Conservation (phyloP, 2,113 vertebrate species). For the Tachysurus fulvidraco region DNA sequence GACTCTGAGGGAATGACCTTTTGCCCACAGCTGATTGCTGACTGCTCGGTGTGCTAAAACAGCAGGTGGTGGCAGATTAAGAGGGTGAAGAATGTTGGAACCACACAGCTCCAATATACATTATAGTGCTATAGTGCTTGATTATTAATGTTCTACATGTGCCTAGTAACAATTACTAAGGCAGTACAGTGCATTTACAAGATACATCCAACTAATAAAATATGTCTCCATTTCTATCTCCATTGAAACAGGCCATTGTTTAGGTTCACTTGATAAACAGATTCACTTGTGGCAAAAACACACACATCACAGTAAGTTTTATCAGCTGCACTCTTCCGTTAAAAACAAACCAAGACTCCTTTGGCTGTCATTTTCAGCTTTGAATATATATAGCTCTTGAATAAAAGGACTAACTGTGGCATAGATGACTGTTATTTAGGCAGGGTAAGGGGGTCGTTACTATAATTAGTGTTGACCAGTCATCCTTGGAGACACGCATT, state of each 20-base stretch:
- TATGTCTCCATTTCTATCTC: not conserved
- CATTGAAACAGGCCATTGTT: constrained; percentile 6
- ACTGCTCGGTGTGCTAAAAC: constrained; percentile 47
- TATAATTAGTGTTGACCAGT: constrained; percentile 53
- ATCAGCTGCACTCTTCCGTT: constrained; percentile 30
- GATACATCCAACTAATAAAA: not conserved
- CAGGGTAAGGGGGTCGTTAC: constrained; percentile 50
- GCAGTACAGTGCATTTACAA: not conserved
- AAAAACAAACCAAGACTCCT: constrained; percentile 31
- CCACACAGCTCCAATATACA: constrained; percentile 15
- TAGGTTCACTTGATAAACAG: not conserved
- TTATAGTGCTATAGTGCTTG: constrained; percentile 10
- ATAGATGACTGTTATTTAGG: constrained; percentile 59
- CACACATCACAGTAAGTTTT: constrained; percentile 24
- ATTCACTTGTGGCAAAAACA: constrained; percentile 1
- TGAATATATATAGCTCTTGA: constrained; percentile 47
- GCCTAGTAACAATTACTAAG: not conserved
- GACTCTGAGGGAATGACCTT: constrained; percentile 38
- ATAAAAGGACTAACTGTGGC: constrained; percentile 58
- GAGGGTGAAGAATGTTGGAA: constrained; percentile 22
- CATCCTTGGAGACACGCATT: constrained; percentile 46
- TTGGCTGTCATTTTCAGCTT: constrained; percentile 50
- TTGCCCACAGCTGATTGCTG: constrained; percentile 41
- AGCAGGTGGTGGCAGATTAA: constrained; percentile 42
- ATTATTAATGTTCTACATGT: constrained; percentile 8